Evolutionary conservation across 2,797 vertebrate genomes (phyloP).

Genomic region (Atherinosoma microstoma): DNA sequence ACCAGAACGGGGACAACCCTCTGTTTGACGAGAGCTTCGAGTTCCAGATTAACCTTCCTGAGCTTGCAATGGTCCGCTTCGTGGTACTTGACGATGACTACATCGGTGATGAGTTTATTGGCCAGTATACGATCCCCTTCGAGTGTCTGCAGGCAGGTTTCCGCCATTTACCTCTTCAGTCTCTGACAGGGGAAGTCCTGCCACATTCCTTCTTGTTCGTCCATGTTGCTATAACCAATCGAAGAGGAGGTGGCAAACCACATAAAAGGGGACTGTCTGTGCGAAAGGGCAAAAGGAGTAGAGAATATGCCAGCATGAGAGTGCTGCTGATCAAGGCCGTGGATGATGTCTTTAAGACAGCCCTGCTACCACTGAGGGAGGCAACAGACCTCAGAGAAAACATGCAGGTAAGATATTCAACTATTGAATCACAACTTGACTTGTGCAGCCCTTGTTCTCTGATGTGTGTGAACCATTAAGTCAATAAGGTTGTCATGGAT

Average conservation of each 20-base stretch:
- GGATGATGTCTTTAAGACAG: conserved; percentile 98
- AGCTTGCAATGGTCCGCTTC: conserved; percentile 97
- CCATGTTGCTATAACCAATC: conserved; percentile 97
- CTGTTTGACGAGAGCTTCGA: conserved; percentile 99
- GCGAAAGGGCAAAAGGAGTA: conserved; percentile 92
- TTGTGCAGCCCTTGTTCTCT: not conserved
- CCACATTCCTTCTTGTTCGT: conserved; percentile 94
- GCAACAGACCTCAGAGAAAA: conserved; percentile 98
- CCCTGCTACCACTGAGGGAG: conserved; percentile 91
- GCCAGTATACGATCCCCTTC: conserved; percentile 97
- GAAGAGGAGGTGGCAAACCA: conserved; percentile 96
- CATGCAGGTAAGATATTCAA: conserved; percentile 91
- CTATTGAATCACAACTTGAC: not conserved
- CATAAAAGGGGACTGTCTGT: conserved; percentile 97
- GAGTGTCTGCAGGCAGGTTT: conserved; percentile 98
- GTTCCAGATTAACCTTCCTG: conserved; percentile 97
- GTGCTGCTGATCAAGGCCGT: conserved; percentile 92
- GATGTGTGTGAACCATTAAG: not conserved
- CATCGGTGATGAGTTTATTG: conserved; percentile 97
- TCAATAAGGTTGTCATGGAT: not conserved
- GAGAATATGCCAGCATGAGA: conserved; percentile 96
- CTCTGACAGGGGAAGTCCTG: conserved; percentile 92
- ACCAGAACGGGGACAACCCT: conserved; percentile 96
- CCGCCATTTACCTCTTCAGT: conserved; percentile 95
- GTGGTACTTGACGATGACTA: conserved; percentile 98